Conservation (phyloP, 2,113 vertebrate genomes). For the Corythornis vintsioides region DNA sequence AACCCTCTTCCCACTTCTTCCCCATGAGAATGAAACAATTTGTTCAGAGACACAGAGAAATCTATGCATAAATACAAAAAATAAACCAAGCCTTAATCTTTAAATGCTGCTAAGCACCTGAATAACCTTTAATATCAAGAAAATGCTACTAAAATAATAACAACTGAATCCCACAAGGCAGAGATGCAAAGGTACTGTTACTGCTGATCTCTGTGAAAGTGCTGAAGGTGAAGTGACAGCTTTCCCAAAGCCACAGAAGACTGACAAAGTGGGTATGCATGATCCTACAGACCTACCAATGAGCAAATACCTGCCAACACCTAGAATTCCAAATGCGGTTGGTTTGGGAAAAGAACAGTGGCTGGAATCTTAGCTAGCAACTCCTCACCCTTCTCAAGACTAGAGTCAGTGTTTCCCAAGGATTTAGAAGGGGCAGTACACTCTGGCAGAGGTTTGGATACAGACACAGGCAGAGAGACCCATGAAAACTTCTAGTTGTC, state of each 20-base stretch:
- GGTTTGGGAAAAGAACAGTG: neutral
- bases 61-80: neutral
- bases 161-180: neutral
- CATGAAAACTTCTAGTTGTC: neutral
- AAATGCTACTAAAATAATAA: neutral
- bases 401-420: neutral
- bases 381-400: neutral
- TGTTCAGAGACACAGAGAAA: neutral
- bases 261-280: neutral
- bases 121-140: neutral
- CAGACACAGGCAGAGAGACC: neutral
- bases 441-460: neutral
- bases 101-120: neutral
- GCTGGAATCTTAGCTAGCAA: neutral
- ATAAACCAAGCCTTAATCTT: neutral
- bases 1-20: conserved; percentile 8
- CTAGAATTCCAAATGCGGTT: neutral
- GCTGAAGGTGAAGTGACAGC: neutral
- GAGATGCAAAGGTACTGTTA: neutral
- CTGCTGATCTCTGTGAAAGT: neutral
- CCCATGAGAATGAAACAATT: conserved; percentile 2
- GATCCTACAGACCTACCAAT: neutral
- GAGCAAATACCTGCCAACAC: neutral
- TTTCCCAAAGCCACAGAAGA: neutral
- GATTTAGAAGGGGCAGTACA: neutral